Conservation (phyloP, 1,140 invertebrate genomes). For the Trichonephila clavata region DNA sequence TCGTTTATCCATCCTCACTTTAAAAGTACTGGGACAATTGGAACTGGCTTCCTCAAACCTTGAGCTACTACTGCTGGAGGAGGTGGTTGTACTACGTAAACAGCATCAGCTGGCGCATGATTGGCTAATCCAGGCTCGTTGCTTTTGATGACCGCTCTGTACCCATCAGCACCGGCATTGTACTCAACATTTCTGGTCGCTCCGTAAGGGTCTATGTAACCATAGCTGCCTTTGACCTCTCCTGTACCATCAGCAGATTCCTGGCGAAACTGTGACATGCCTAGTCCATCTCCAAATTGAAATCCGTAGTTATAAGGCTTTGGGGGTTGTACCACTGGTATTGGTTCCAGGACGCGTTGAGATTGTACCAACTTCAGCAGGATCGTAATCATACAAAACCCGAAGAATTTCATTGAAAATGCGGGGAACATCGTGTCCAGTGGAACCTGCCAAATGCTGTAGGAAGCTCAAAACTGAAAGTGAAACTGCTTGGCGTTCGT, state of each 20-base stretch:
- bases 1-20: background rate
- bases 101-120: slow-evolving; percentile 79
- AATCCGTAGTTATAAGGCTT: slow-evolving; percentile 63
- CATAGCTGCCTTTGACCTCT: slow-evolving; percentile 64
- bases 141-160: slow-evolving; percentile 71
- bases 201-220: slow-evolving; percentile 60
- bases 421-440: background rate
- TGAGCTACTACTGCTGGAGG: background rate
- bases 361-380: background rate
- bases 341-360: background rate
- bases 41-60: background rate
- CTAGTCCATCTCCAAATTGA: slow-evolving; percentile 55
- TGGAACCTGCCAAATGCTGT: background rate
- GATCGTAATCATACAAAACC: background rate
- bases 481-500: background rate
- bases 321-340: background rate
- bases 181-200: slow-evolving; percentile 73
- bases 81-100: slow-evolving; percentile 81
- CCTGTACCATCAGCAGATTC: slow-evolving; percentile 74
- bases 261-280: slow-evolving; percentile 44
- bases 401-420: background rate
- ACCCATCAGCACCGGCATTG: slow-evolving; percentile 76
- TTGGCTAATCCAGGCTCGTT: slow-evolving; percentile 76
- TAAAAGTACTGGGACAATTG: background rate
- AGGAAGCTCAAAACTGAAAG: background rate